Percentiles rank a stretch among this genome's conserved stretches.
phyloP scores from a whole-genome alignment of 2,888 invertebrate genomes.

The Tortricodes alternella region DNA sequence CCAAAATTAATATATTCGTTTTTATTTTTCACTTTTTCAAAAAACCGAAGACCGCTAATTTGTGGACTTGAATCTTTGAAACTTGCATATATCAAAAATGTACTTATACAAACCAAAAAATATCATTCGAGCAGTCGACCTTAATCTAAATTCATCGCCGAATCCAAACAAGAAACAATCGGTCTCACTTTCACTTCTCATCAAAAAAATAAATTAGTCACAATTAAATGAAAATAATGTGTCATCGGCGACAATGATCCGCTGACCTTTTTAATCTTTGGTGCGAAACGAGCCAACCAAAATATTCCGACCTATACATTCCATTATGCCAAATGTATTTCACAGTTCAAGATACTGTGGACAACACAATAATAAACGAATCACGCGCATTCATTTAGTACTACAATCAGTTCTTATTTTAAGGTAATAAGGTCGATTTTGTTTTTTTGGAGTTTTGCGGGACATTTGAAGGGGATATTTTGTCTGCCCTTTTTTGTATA shows the following conservation, averaged over 20 bases:
- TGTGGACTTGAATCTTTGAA: too few species aligned
- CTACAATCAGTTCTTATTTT: slow-evolving; percentile 21
- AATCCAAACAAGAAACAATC: slow-evolving; percentile 22
- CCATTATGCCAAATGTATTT: neutral
- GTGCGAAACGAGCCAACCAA: slow-evolving; percentile 35
- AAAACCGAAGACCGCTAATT: too few species aligned
- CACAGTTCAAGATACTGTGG: neutral
- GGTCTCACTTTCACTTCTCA: slow-evolving; percentile 24
- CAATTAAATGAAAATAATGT: slow-evolving; percentile 38
- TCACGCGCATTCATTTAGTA: slow-evolving; percentile 13
- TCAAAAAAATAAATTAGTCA: slow-evolving; percentile 36
- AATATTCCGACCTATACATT: neutral
- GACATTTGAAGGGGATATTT: slow-evolving; percentile 22
- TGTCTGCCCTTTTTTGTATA: neutral
- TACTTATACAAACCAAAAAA: neutral
- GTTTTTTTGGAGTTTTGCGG: neutral
- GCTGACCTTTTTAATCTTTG: slow-evolving; percentile 45
- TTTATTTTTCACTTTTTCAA: too few species aligned
- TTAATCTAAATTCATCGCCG: neutral
- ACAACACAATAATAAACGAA: slow-evolving; percentile 5
- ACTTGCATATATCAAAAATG: too few species aligned
- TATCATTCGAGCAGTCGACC: neutral
- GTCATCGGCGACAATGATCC: slow-evolving; percentile 45
- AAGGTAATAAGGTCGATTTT: slow-evolving; percentile 10
- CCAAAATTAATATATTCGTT: too few species aligned